Percentiles rank a stretch among this genome's conserved stretches.
These are phyloP conservation scores for Bettongia penicillata DNA, from an alignment of 2,113 vertebrate genomes.

Conservation along the genomic window DNA sequence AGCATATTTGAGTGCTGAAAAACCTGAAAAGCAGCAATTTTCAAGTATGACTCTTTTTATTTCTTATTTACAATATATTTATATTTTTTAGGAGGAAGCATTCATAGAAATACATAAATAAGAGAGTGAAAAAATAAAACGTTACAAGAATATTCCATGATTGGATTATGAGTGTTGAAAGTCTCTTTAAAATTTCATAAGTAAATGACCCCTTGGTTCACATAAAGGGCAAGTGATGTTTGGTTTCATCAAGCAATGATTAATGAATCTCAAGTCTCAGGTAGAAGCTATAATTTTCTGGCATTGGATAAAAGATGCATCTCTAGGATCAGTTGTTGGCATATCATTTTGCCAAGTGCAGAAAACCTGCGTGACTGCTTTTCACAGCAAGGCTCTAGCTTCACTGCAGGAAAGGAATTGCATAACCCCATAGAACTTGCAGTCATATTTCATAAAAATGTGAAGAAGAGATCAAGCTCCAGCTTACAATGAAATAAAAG, in stretches of 20 bases:
- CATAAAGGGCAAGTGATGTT: constrained; percentile 8
- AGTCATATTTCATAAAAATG: not conserved
- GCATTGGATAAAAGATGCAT: not conserved
- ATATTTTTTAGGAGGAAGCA: not conserved
- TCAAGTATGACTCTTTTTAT: not conserved
- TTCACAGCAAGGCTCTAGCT: not conserved
- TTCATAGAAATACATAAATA: not conserved
- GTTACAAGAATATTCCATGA: not conserved
- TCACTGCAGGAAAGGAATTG: not conserved
- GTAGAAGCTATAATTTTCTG: not conserved
- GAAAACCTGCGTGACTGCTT: not conserved
- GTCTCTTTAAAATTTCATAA: not conserved
- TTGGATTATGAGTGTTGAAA: not conserved
- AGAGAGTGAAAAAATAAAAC: not conserved
- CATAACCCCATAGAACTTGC: not conserved
- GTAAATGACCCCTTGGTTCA: not conserved
- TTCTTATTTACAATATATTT: not conserved
- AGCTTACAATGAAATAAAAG: not conserved
- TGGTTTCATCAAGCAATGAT: not conserved
- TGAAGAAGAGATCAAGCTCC: not conserved
- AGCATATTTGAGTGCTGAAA: not conserved
- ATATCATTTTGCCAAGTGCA: not conserved
- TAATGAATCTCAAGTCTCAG: not conserved
- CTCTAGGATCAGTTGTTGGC: not conserved
- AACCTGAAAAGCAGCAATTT: not conserved